Conservation (phyloP, 1,140 invertebrate genomes). For the Calliphora vicina region DNA sequence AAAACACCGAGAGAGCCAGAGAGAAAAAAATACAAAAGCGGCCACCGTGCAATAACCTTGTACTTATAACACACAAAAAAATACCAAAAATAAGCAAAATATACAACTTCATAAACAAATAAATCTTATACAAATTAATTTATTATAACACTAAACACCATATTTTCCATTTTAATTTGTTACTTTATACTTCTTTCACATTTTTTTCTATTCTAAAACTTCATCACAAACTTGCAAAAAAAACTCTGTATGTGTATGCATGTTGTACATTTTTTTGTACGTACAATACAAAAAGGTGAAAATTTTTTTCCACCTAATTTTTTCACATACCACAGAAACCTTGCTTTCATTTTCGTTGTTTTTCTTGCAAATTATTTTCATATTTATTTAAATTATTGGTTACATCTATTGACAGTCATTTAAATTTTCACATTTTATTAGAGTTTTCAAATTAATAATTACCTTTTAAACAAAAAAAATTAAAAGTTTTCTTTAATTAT, state of each 20-base stretch:
- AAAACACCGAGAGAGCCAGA: not conserved
- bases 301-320: conserved; percentile 18
- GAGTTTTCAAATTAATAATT: conserved; percentile 20
- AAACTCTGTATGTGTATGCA: not conserved
- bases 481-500: conserved; percentile 36
- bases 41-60: conserved; percentile 35
- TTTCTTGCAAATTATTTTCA: not conserved
- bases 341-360: not conserved
- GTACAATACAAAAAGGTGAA: too few species aligned
- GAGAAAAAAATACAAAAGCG: not conserved
- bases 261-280: too few species aligned
- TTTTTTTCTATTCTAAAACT: not conserved
- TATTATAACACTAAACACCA: not conserved
- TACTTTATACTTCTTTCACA: not conserved
- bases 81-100: conserved; percentile 6
- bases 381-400: not conserved
- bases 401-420: too few species aligned
- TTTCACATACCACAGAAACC: not conserved
- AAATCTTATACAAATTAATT: not conserved
- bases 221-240: not conserved
- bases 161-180: not conserved
- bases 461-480: conserved; percentile 42
- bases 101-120: not conserved
- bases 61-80: conserved; percentile 29
- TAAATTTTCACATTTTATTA: not conserved